A percentile compares a stretch with the other conserved stretches of the same genome.
These are phyloP conservation scores for Trematocara marginatum DNA, from an alignment of 2,113 vertebrate genomes.

Conservation along the genomic window DNA sequence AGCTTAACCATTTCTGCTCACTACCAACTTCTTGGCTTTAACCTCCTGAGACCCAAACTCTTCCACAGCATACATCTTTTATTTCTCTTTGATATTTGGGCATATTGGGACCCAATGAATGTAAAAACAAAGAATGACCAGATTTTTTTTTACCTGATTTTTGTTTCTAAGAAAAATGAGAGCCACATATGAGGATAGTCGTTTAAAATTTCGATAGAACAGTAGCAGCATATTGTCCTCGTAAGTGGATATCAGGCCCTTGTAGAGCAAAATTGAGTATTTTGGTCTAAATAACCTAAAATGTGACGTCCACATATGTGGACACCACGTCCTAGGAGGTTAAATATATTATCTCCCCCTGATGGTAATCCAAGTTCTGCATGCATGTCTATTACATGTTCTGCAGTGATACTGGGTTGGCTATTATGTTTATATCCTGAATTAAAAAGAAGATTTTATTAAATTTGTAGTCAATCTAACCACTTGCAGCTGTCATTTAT, in stretches of 20 bases:
- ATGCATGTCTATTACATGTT: neutral
- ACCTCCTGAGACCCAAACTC: neutral
- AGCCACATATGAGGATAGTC: neutral
- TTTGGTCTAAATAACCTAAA: neutral
- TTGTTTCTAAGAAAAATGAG: neutral
- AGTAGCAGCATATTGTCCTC: neutral
- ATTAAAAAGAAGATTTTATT: neutral
- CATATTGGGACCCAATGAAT: neutral
- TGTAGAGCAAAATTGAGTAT: neutral
- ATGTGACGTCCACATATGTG: neutral
- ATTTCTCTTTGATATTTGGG: neutral
- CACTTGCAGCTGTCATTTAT: neutral
- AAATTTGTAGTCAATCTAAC: neutral
- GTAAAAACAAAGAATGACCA: neutral
- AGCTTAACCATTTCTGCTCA: neutral
- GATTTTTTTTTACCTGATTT: neutral
- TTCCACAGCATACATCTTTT: neutral
- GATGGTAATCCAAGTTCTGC: neutral
- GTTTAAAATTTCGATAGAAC: neutral
- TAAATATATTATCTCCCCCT: neutral
- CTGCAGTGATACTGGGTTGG: neutral
- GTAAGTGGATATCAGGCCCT: neutral
- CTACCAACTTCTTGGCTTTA: neutral
- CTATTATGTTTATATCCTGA: neutral
- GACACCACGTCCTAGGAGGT: neutral